Conservation (phyloP, 2,113 vertebrate genomes). For the Corvus moneduloides region DNA sequence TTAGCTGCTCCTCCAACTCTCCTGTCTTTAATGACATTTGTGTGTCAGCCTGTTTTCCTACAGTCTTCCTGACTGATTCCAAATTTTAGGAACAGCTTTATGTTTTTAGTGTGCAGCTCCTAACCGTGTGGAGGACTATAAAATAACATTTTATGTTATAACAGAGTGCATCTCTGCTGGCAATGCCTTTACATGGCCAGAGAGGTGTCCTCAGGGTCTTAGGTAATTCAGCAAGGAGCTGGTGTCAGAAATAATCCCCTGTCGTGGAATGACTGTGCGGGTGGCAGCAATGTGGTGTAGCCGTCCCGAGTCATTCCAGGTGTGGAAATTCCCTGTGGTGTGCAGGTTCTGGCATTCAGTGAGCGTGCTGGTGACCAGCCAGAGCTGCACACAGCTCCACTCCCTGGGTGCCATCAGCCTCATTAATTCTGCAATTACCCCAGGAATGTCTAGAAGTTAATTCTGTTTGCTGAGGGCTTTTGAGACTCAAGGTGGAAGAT, state of each 20-base stretch:
- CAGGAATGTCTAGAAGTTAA: accelerated
- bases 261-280: not conserved
- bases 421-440: not conserved
- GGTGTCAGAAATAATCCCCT: accelerated
- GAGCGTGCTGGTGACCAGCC: not conserved
- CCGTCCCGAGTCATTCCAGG: accelerated
- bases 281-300: accelerated
- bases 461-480: not conserved
- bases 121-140: not conserved
- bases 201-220: not conserved
- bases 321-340: accelerated
- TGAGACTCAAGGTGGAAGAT: not conserved
- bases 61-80: not conserved
- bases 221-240: not conserved
- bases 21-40: too few species aligned
- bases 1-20: not conserved
- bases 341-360: accelerated
- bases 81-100: not conserved
- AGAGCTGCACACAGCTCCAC: not conserved
- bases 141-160: not conserved
- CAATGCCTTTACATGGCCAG: accelerated
- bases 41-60: not conserved
- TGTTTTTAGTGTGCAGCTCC: not conserved
- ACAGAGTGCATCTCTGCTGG: not conserved
- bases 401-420: accelerated